phyloP scores from a whole-genome alignment of 2,113 vertebrate genomes.

The Oostethus manadensis region DNA sequence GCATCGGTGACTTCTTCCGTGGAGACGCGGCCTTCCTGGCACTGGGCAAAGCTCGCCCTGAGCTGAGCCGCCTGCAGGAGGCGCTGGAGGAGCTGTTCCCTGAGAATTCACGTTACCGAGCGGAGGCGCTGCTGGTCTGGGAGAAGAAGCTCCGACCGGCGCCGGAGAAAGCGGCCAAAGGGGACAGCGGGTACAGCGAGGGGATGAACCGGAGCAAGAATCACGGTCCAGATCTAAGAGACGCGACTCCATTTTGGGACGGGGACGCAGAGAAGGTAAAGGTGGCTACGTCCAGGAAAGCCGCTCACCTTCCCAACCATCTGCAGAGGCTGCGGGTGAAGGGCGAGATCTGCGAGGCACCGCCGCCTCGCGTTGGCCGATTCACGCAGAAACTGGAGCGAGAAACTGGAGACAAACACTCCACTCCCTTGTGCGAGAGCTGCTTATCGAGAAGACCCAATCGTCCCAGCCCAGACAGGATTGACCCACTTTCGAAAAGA shows the following conservation, averaged over 20 bases:
- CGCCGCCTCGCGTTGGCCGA: constrained; percentile 27
- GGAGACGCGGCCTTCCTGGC: constrained; percentile 88
- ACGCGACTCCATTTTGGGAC: too few relatives aligned
- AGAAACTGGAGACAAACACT: constrained; percentile 13
- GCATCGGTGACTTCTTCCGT: constrained; percentile 86
- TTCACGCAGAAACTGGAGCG: constrained; percentile 24
- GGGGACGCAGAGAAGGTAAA: constrained; percentile 25
- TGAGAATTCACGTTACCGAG: constrained; percentile 67
- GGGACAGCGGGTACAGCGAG: constrained; percentile 71
- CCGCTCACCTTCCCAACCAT: constrained; percentile 54
- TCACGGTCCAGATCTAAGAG: too few relatives aligned
- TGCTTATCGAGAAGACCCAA: constrained; percentile 42
- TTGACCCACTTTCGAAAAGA: constrained; percentile 27
- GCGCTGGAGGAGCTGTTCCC: constrained; percentile 85
- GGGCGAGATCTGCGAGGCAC: constrained; percentile 30
- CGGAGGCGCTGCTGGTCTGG: constrained; percentile 66
- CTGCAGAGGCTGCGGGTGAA: constrained; percentile 56
- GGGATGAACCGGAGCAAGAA: constrained; percentile 24
- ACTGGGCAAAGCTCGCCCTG: constrained; percentile 79
- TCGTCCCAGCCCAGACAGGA: constrained; percentile 14
- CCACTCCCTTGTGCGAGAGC: constrained; percentile 50
- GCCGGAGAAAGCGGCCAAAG: constrained; percentile 69
- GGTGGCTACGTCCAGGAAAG: constrained; percentile 42
- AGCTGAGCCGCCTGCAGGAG: constrained; percentile 76
- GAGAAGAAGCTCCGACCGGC: constrained; percentile 72